Conservation (phyloP, 1,140 invertebrate species). For the Augochlora pura region DNA sequence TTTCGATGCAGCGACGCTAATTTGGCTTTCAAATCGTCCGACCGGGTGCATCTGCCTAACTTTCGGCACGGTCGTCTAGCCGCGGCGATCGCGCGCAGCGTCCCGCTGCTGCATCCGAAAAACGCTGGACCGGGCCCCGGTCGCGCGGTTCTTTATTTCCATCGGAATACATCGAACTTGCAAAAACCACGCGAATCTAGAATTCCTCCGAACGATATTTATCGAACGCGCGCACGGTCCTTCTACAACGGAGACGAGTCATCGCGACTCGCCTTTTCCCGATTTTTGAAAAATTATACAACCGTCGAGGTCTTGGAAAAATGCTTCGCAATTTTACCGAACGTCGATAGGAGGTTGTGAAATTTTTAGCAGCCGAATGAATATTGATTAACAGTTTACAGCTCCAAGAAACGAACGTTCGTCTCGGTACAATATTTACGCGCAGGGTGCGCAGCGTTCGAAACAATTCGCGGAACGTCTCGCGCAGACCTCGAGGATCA, state of each 20-base stretch:
- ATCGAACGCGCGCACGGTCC: background rate
- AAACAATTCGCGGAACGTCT: too few relatives aligned
- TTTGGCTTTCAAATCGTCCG: slow-evolving; percentile 65
- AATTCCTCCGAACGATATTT: background rate
- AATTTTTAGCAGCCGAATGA: too few relatives aligned
- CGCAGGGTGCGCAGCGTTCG: too few relatives aligned
- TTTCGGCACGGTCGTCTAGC: slow-evolving; percentile 51
- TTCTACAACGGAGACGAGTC: too few relatives aligned
- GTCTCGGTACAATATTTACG: too few relatives aligned
- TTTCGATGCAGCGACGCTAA: slow-evolving; percentile 63
- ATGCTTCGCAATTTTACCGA: too few relatives aligned
- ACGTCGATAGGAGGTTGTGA: too few relatives aligned
- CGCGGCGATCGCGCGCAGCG: slow-evolving; percentile 7
- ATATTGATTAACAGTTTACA: too few relatives aligned
- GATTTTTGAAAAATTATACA: too few relatives aligned
- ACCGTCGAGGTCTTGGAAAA: too few relatives aligned
- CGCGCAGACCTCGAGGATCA: background rate
- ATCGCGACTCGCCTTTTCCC: too few relatives aligned
- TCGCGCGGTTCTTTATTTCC: slow-evolving; percentile 38
- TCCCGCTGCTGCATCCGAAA: slow-evolving; percentile 38
- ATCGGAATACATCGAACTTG: slow-evolving; percentile 27
- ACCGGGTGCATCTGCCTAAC: slow-evolving; percentile 67
- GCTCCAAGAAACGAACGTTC: too few relatives aligned
- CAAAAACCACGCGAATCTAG: slow-evolving; percentile 28
- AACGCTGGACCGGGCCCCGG: slow-evolving; percentile 24